Evolutionary conservation across 2,888 invertebrate species (phyloP), one percentile per base, ranked within the genome.

Genomic region (Sisyra terminalis): DNA sequence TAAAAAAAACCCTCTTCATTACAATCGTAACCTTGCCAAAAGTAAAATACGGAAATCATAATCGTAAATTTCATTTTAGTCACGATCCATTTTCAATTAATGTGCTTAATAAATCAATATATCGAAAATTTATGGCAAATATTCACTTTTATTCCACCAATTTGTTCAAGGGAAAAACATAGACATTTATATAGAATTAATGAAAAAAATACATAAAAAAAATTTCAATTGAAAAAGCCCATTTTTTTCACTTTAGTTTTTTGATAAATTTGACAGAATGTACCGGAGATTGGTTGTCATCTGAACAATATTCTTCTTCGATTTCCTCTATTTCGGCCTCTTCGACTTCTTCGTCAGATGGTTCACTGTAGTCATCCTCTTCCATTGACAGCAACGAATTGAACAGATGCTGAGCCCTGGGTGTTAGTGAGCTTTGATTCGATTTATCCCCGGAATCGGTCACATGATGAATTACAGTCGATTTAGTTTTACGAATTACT

Each of bases 381-480:
- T 18, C 42, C 18, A 18, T 17, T 15, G 35, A 18, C 2, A 42
- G 18, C 5, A 42, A 35, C 11, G 17, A 34, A 11, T 42, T 24
- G 11, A 42, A 42, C 3, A 42, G 11, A 8, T 34, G 10, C 14
- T 18, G 16, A 3, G 35, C 42, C 3, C 35, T 14, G 6, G 42
- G 32, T 6, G 35, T 17, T 35, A 11, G 11, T 9, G 8, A 35
- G 3, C 9, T 11, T 17, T 39, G 10, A 16, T n/a, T 18, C 16
- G 10, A 11, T 17, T 18, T 39, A 3, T 34, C 34, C 11, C 13
- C 11, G 6, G 14, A 34, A 10, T 38, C 9, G 16, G 8, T 17
- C 3, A 15, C 11, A 18, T 38, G 9, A 10, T 17, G 10, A 10
- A 14, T 17, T 17, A 17, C 3, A 8, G 34, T 11, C 4, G 17